Percentiles rank a stretch among this genome's conserved stretches.
phyloP scores from a whole-genome alignment of 2,888 invertebrate species.

The Malachius bipustulatus region DNA sequence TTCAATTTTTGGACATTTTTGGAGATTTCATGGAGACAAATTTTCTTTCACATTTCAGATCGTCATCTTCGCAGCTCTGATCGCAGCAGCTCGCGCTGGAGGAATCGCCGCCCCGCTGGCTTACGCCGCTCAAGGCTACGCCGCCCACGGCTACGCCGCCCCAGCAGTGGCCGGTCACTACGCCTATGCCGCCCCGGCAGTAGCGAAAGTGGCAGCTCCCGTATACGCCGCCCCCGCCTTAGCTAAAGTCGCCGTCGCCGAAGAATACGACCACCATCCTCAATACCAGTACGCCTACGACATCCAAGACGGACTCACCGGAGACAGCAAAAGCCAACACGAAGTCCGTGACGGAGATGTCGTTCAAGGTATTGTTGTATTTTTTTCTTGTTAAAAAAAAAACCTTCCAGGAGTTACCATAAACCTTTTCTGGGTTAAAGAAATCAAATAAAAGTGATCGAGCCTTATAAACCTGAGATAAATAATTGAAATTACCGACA shows the following conservation, averaged over 20 bases:
- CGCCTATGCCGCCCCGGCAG: conserved; percentile 17
- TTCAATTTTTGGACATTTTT: too few species aligned
- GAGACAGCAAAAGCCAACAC: conserved; percentile 44
- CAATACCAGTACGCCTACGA: conserved; percentile 50
- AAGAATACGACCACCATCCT: conserved; percentile 31
- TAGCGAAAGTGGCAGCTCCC: conserved; percentile 25
- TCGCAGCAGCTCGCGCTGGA: too few species aligned
- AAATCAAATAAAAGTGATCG: too few species aligned
- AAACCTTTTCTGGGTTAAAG: too few species aligned
- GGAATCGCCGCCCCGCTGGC: conserved; percentile 10
- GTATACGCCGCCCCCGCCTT: conserved; percentile 19
- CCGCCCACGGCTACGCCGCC: conserved; percentile 21
- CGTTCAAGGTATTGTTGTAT: conserved; percentile 53
- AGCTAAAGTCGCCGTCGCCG: conserved; percentile 18
- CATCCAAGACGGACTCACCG: conserved; percentile 53
- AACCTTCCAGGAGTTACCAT: too few species aligned
- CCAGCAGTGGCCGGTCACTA: conserved; percentile 28
- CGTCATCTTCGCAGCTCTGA: conserved; percentile 9
- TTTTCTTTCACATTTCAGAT: too few species aligned
- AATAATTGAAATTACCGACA: too few species aligned
- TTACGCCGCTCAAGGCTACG: conserved; percentile 11
- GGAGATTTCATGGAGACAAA: too few species aligned
- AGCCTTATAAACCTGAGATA: too few species aligned
- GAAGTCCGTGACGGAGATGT: conserved; percentile 48
- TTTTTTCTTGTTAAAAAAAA: too few species aligned